Conservation (phyloP, 2,888 invertebrate species). For the Alitta virens region DNA sequence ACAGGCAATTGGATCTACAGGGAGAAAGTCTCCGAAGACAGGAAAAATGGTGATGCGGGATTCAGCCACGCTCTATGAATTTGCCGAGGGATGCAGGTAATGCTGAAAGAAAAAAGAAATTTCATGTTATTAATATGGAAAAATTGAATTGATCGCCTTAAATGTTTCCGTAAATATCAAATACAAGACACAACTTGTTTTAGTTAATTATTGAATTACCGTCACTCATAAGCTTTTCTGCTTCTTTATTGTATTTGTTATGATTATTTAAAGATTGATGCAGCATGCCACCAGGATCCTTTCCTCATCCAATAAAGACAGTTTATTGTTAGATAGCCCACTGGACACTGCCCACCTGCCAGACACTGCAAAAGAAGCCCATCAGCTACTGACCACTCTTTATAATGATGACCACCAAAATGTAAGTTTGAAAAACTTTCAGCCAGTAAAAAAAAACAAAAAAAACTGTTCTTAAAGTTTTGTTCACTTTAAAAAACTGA, state of each 20-base stretch:
- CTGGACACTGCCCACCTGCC: neutral
- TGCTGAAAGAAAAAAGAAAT: neutral
- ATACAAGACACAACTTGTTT: too few relatives aligned
- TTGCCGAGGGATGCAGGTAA: conserved; percentile 48
- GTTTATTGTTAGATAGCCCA: neutral
- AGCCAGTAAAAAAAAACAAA: too few relatives aligned
- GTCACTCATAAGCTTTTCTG: too few relatives aligned
- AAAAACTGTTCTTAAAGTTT: too few relatives aligned
- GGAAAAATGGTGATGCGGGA: conserved; percentile 41
- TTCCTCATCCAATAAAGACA: neutral
- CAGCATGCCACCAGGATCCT: conserved; percentile 4
- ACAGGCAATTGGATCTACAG: conserved; percentile 44
- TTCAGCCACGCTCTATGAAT: conserved; percentile 38
- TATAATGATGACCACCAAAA: neutral
- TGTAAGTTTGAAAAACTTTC: too few relatives aligned
- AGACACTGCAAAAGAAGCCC: neutral
- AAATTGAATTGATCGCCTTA: too few relatives aligned
- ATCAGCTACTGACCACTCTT: neutral
- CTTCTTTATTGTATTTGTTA: too few relatives aligned
- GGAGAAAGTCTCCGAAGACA: conserved; percentile 39
- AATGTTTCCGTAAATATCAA: too few relatives aligned
- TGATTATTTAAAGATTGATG: neutral
- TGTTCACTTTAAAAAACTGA: too few relatives aligned
- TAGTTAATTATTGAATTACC: too few relatives aligned
- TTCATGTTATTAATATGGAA: neutral